Evolutionary conservation across 1,140 invertebrate species (phyloP).

Genomic region (Teleogryllus occipitalis): DNA sequence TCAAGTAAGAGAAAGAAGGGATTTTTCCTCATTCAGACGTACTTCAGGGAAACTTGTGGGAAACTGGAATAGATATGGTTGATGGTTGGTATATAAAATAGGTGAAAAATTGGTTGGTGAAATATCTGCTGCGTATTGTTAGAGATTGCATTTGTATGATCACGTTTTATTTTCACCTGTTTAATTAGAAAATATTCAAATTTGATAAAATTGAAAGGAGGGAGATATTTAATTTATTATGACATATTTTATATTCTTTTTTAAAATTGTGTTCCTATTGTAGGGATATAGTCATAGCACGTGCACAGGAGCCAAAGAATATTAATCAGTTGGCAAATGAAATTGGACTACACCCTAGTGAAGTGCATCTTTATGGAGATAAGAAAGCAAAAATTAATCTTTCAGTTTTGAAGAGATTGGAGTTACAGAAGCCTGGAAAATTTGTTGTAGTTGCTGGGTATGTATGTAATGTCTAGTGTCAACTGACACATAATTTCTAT

Average conservation of each 20-base stretch:
- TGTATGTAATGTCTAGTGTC: conserved; percentile 26
- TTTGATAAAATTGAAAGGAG: too few relatives aligned
- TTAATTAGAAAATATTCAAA: too few relatives aligned
- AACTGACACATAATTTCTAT: too few relatives aligned
- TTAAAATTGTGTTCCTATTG: conserved; percentile 27
- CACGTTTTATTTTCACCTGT: background rate
- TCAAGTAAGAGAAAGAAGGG: too few relatives aligned
- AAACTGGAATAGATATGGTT: background rate
- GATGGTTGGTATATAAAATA: too few relatives aligned
- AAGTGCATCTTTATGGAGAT: conserved; percentile 84
- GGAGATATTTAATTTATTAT: too few relatives aligned
- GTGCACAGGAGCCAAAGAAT: conserved; percentile 79
- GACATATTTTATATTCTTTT: background rate
- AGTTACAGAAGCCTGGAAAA: conserved; percentile 66
- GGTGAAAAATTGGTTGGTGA: too few relatives aligned
- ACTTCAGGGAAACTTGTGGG: too few relatives aligned
- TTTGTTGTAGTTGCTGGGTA: conserved; percentile 93
- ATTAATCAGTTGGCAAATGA: conserved; percentile 70
- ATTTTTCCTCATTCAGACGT: too few relatives aligned
- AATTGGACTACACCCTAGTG: conserved; percentile 70
- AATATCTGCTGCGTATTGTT: background rate
- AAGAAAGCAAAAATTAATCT: conserved; percentile 95
- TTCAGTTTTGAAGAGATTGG: conserved; percentile 67
- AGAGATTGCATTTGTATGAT: background rate
- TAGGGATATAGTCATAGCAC: conserved; percentile 84